Percentiles rank a stretch among this genome's conserved stretches.
These are phyloP conservation scores for Troglohyphantes excavatus DNA, from an alignment of 2,888 invertebrate genomes.

Conservation along the genomic window DNA sequence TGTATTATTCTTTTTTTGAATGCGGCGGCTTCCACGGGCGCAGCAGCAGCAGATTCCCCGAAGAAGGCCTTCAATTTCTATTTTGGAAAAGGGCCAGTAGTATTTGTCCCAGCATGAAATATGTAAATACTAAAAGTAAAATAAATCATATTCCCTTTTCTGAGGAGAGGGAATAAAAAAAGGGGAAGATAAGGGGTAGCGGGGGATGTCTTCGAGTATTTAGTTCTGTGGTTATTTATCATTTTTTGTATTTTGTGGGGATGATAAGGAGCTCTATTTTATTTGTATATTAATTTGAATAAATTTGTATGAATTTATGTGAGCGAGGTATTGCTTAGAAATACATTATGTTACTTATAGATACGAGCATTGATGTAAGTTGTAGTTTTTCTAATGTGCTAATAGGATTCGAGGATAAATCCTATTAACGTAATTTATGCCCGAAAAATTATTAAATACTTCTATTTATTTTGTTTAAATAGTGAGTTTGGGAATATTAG, in stretches of 20 bases:
- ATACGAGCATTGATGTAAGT: neutral
- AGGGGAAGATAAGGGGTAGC: neutral
- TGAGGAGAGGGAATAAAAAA: neutral
- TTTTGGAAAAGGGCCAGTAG: slow-evolving; percentile 47
- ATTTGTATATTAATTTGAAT: neutral
- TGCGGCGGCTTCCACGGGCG: slow-evolving; percentile 10
- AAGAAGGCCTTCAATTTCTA: slow-evolving; percentile 44
- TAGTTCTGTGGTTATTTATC: neutral
- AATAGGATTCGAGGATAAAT: no score
- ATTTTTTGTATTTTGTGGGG: neutral
- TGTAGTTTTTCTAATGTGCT: no score
- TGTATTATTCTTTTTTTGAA: slow-evolving; percentile 46
- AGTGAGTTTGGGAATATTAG: no score
- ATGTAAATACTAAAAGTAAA: slow-evolving; percentile 57
- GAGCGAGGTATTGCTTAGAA: neutral
- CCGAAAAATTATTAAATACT: no score
- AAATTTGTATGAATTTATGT: neutral
- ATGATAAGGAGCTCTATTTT: neutral
- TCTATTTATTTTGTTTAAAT: no score
- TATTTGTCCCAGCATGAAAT: slow-evolving; percentile 53
- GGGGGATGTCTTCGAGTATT: slow-evolving; percentile 3
- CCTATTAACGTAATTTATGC: no score
- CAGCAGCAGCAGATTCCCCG: slow-evolving; percentile 15
- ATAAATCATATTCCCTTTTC: slow-evolving; percentile 32
- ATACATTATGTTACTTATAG: neutral